Percentiles rank a stretch among this genome's conserved stretches.
phyloP scores from a whole-genome alignment of 35 echinoderm and acorn worm genomes.

The Nesometra sesokonis region DNA sequence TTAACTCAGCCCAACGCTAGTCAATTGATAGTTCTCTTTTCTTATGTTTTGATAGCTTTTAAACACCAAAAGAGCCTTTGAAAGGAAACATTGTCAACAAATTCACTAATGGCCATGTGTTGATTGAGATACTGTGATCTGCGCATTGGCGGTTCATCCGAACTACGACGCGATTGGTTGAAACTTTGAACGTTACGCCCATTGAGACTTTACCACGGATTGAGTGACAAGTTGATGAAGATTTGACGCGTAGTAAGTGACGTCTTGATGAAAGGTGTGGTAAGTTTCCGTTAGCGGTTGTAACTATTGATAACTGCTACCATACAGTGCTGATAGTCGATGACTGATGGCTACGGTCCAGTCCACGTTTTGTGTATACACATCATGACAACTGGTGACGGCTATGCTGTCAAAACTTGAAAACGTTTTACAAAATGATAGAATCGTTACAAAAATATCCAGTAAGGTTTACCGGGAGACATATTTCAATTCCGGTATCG shows the following conservation, averaged over 20 bases:
- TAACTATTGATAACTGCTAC: neutral
- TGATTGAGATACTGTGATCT: neutral
- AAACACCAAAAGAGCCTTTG: neutral
- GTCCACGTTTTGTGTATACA: neutral
- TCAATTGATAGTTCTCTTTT: slow-evolving; percentile 1
- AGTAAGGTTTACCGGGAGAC: no score
- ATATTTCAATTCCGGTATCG: no score
- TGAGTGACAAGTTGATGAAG: neutral
- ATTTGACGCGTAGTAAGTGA: neutral
- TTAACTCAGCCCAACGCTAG: neutral
- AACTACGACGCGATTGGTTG: neutral
- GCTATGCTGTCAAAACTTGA: neutral
- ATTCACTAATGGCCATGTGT: neutral
- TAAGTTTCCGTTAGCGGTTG: neutral
- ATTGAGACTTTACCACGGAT: neutral
- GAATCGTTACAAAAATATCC: no score
- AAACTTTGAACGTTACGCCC: neutral
- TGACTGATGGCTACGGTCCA: neutral
- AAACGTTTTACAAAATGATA: no score
- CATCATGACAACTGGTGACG: neutral
- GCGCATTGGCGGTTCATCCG: neutral
- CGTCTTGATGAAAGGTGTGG: neutral
- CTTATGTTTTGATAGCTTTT: neutral
- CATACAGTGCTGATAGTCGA: neutral
- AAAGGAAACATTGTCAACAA: neutral